phyloP scores from a whole-genome alignment of 2,888 invertebrate genomes.

The Sthenelais limicola region DNA sequence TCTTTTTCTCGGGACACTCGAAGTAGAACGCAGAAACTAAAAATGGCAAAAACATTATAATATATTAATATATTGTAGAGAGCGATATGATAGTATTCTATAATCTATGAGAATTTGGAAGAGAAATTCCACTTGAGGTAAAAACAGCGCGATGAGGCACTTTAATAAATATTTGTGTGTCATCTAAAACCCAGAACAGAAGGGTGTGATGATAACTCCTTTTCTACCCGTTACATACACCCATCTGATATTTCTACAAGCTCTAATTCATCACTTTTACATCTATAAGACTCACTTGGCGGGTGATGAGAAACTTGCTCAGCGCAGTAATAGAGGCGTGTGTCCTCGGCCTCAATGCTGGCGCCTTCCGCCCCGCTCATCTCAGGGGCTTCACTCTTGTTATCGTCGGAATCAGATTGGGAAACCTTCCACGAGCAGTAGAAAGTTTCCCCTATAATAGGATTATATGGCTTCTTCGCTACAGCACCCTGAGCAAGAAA shows the following conservation, averaged over 20 bases:
- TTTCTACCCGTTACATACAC: no score
- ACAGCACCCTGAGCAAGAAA: slow-evolving; percentile 63
- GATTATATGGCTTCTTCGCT: slow-evolving; percentile 76
- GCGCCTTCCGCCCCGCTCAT: not conserved
- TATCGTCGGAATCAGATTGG: not conserved
- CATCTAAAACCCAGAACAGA: no score
- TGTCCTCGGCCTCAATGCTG: slow-evolving; percentile 7
- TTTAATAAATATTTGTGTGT: no score
- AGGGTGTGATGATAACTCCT: no score
- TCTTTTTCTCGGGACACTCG: slow-evolving; percentile 73
- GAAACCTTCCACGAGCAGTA: slow-evolving; percentile 74
- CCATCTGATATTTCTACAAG: no score
- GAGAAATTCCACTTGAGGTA: no score
- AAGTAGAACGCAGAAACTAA: slow-evolving; percentile 75
- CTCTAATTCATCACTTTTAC: no score
- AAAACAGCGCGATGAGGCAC: no score
- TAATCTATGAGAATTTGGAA: not conserved
- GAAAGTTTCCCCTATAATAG: slow-evolving; percentile 75
- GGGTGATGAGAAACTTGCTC: slow-evolving; percentile 76
- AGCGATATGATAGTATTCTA: not conserved
- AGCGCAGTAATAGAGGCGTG: slow-evolving; percentile 68
- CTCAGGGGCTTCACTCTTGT: not conserved
- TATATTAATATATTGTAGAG: slow-evolving; percentile 12
- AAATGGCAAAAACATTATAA: slow-evolving; percentile 47
- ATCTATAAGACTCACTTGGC: slow-evolving; percentile 66